phyloP scores from a whole-genome alignment of 2,888 invertebrate genomes.

The Notodonta dromedarius region DNA sequence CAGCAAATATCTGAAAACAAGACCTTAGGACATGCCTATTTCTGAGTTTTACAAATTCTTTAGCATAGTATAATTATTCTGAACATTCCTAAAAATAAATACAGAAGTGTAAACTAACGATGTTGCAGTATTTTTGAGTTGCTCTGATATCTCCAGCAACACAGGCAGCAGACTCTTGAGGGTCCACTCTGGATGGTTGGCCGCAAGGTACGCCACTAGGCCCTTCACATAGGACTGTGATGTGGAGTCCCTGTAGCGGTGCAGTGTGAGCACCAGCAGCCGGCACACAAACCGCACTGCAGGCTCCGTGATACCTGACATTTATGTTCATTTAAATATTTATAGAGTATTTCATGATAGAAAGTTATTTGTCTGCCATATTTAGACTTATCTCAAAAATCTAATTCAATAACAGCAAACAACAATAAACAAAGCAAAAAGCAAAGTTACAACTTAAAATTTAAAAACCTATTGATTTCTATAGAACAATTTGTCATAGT shows the following conservation, averaged over 20 bases:
- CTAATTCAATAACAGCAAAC: too few species aligned
- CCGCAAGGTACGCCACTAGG: constrained; percentile 86
- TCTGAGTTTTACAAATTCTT: not conserved
- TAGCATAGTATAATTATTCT: too few species aligned
- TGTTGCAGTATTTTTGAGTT: constrained; percentile 85
- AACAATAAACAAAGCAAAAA: too few species aligned
- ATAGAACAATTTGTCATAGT: too few species aligned
- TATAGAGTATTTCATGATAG: not conserved
- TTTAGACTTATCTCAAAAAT: too few species aligned
- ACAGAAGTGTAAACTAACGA: constrained; percentile 85
- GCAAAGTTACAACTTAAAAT: not conserved
- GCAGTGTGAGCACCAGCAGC: constrained; percentile 89
- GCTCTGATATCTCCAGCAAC: constrained; percentile 85
- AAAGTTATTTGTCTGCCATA: not conserved
- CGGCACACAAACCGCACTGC: constrained; percentile 92
- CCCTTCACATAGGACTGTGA: constrained; percentile 90
- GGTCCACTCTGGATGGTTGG: constrained; percentile 87
- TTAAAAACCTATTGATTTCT: not conserved
- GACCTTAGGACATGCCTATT: too few species aligned
- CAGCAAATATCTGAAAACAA: too few species aligned
- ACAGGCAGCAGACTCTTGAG: constrained; percentile 87
- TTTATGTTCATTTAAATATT: constrained; percentile 5
- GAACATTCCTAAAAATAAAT: not conserved
- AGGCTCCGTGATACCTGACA: constrained; percentile 89
- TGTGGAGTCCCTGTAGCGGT: constrained; percentile 90